Evolutionary conservation across 2,888 invertebrate genomes (phyloP).

Genomic region (Aspidiotus rigidus): DNA sequence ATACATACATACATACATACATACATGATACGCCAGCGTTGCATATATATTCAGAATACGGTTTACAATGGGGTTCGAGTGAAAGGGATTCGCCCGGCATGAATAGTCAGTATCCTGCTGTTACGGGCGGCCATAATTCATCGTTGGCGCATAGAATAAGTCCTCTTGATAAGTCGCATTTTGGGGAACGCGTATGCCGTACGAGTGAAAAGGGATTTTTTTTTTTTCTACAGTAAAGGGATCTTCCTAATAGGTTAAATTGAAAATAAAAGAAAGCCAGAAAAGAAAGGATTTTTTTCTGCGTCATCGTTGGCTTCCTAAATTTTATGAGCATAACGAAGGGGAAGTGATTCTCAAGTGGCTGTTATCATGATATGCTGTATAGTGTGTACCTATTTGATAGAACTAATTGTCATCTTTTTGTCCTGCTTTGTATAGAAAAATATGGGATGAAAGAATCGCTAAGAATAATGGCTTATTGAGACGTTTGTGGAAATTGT

Average conservation of each 20-base stretch:
- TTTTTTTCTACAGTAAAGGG: neutral
- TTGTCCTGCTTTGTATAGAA: neutral
- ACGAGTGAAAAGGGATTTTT: neutral
- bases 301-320: too few species aligned
- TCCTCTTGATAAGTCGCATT: slow-evolving; percentile 13
- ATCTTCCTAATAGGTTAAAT: slow-evolving; percentile 1
- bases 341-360: too few species aligned
- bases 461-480: too few species aligned
- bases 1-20: too few species aligned
- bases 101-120: slow-evolving; percentile 32
- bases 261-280: neutral
- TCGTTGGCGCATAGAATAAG: slow-evolving; percentile 22
- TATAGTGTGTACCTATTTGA: neutral
- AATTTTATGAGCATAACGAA: neutral
- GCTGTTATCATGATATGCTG: too few species aligned
- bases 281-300: neutral
- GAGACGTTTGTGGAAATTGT: too few species aligned
- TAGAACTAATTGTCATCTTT: neutral
- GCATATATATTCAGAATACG: slow-evolving; percentile 7
- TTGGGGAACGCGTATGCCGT: neutral
- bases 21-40: neutral
- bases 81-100: slow-evolving; percentile 28
- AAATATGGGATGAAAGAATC: too few species aligned
- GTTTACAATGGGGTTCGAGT: slow-evolving; percentile 23
- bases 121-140: slow-evolving; percentile 26